Evolutionary conservation across 2,797 vertebrate genomes (phyloP).

Genomic region (Lepilemur ruficaudatus): DNA sequence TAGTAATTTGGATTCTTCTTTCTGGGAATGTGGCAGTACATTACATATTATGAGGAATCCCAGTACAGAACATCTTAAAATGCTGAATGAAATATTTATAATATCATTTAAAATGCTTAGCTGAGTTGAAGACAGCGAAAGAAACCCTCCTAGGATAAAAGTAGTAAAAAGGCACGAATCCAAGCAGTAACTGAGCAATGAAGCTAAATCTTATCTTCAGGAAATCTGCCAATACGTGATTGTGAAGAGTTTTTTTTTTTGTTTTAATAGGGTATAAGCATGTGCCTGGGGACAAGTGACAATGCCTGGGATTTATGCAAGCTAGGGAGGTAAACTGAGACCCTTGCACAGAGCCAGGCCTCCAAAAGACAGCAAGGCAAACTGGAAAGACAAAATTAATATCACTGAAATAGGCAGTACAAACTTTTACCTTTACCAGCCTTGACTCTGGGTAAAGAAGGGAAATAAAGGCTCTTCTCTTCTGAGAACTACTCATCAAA

Average conservation of each 20-base stretch:
- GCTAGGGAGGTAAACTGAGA: background rate
- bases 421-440: background rate
- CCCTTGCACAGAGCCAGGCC: background rate
- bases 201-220: background rate
- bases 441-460: background rate
- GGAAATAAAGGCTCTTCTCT: background rate
- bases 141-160: background rate
- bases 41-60: background rate
- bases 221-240: background rate
- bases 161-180: background rate
- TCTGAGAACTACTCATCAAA: background rate
- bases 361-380: background rate
- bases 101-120: constrained; percentile 13
- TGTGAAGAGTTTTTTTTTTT: background rate
- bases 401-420: background rate
- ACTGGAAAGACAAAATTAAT: background rate
- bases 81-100: background rate
- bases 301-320: background rate
- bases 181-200: background rate
- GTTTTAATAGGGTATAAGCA: background rate
- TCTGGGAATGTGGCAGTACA: background rate
- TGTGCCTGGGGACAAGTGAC: background rate
- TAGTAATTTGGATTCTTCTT: background rate
- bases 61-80: background rate
- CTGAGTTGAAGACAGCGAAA: background rate